Evolutionary conservation across 1,140 invertebrate species (phyloP), one percentile per base, ranked within the genome.

Genomic region (Lordiphosa clarofinis): DNA sequence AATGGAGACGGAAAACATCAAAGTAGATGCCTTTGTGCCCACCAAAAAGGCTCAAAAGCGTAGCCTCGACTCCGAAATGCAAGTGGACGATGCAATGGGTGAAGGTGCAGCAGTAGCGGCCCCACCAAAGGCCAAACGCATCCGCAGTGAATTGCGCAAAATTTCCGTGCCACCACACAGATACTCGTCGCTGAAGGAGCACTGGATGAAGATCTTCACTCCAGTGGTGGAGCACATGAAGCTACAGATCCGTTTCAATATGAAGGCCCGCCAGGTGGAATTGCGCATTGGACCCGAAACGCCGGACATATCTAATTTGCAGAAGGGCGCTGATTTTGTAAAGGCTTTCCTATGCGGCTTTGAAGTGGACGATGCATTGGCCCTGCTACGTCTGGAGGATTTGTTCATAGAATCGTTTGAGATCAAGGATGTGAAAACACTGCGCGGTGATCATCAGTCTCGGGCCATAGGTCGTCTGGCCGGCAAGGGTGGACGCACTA

Each of bases 301-400:
- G 3, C 92, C 94, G 63, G 97, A 99, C 78, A 94, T 97, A 66
- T 92, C 94, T 13, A 95, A 97, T 89, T 90, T 99, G 54, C 98
- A 99, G 89, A 99, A 99, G 91, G 98, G 95, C 44, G 96, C 97
- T 11, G 98, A 99, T 91, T 99, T 99, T 93, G 95, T 99, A 0
- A 95, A 95, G 91, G 98, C 98, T 7, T 99, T 99, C 89, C 91
- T 98, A 13, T 94, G 95, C 76, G 98, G 99, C 6, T 99, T 99
- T 91, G 97, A 99, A 75, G 94, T 99, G 2, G 97, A 99, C 90
- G 98, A 99, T 91, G 96, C 98, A 0, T 88, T 99, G 38, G 98
- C 99, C 0, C 89, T 99, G 7, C 90, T 99, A 4, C 92, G 99
- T 72, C 91, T 99, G 39, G 98, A 99, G 90, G 98, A 99, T 90